Base-by-base conservation (phyloP, 2,888 invertebrate genomes). In the Latheticus oryzae region DNA sequence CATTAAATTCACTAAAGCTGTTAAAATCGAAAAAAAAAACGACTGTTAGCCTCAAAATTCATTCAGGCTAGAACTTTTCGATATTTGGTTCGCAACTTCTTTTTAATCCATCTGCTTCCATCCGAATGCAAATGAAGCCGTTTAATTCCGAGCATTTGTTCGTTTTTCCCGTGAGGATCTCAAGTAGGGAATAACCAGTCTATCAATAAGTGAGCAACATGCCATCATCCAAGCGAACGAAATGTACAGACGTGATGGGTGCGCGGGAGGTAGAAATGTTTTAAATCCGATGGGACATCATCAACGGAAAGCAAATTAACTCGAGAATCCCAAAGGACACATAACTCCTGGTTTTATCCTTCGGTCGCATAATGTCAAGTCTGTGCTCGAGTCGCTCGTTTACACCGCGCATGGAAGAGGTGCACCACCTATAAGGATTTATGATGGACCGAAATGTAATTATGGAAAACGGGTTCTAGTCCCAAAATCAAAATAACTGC, bases 301-400 rank as follows among this genome's bases (percentile, higher is more conserved):
- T 77, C 76, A 76, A 71, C 73, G 71, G 72, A 69, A 75, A 76
- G 72, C 76, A 75, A 77, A 76, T 77, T 76, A 76, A 76, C 76
- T 74, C 70, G 69, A 67, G 68, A 72, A 65, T 71, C 77, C 67
- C 74, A 40, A 15, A 69, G 72, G 77, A 73, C 68, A 65, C 73
- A 76, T 76, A 77, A 76, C 73, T 76, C 73, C 74, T 68, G 69
- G 72, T 74, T 73, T 74, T 72, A 76, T 75, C 73, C 73, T 72
- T 73, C 71, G 73, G 73, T 74, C 71, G 73, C 69, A 65, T 70
- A 72, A 72, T 71, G 73, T 75, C 72, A 72, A 69, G 70, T 69
- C 62, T 61, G 61, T 57, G 63, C 67, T 57, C 64, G 62, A 64
- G 63, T 65, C 43, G 62, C 63, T 66, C 67, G 65, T 66, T 69